These are phyloP conservation scores for Drosophila nr. fundita DNA, from an alignment of 2,888 invertebrate species.

Conservation along the genomic window DNA sequence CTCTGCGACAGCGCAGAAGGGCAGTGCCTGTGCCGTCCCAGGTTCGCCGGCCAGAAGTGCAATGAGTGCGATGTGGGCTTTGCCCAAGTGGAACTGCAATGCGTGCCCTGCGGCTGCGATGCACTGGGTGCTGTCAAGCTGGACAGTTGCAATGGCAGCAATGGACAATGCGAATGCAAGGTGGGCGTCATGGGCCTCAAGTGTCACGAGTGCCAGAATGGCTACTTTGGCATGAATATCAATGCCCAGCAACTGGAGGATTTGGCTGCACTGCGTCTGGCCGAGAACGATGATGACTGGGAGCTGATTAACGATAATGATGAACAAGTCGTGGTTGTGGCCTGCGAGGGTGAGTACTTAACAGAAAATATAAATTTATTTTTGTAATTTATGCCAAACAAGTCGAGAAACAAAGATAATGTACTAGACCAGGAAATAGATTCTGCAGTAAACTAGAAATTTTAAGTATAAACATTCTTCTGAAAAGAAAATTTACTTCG, in stretches of 20 bases:
- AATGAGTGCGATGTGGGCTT: conserved; percentile 88
- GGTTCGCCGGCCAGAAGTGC: conserved; percentile 90
- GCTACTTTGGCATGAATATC: conserved; percentile 88
- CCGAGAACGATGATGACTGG: conserved; percentile 65
- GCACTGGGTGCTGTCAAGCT: conserved; percentile 87
- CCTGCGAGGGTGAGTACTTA: conserved; percentile 82
- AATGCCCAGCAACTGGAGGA: conserved; percentile 64
- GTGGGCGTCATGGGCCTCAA: conserved; percentile 91
- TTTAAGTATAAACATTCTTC: not conserved
- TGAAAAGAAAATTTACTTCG: not conserved
- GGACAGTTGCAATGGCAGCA: conserved; percentile 89
- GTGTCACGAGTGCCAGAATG: conserved; percentile 90
- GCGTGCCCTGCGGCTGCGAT: conserved; percentile 92
- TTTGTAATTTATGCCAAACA: not conserved
- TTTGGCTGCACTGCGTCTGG: conserved; percentile 56
- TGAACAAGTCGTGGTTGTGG: conserved; percentile 48
- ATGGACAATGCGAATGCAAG: conserved; percentile 93
- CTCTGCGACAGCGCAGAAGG: conserved; percentile 91
- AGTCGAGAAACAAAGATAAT: not conserved
- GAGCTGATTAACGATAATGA: conserved; percentile 48
- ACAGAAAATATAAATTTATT: not conserved
- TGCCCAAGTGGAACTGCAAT: conserved; percentile 91
- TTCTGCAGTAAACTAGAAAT: not conserved
- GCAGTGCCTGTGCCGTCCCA: conserved; percentile 90
- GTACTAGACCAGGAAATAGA: not conserved